phyloP scores from a whole-genome alignment of 1,140 invertebrate species.

The Diploscapter pachys region DNA sequence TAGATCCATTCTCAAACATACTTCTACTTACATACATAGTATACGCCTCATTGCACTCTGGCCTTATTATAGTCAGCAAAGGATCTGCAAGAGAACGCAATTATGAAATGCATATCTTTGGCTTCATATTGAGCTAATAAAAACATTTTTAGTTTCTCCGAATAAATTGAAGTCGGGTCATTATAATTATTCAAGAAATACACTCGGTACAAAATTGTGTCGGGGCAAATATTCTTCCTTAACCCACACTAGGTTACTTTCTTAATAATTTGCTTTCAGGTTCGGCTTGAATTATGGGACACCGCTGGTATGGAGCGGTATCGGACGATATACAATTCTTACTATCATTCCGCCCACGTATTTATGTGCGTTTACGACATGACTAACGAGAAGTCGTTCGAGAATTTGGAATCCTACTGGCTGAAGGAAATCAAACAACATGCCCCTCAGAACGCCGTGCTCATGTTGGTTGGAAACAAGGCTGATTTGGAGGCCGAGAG shows the following conservation, averaged over 20 bases:
- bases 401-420: conserved; percentile 59
- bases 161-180: too few species aligned
- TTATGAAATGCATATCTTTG: too few species aligned
- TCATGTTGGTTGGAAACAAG: conserved; percentile 57
- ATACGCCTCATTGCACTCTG: too few species aligned
- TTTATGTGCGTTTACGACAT: conserved; percentile 58
- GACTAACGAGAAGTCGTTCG: conserved; percentile 56
- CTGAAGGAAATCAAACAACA: conserved; percentile 55
- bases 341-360: conserved; percentile 58
- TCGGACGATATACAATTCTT: conserved; percentile 58
- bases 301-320: conserved; percentile 58
- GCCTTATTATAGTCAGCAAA: too few species aligned
- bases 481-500: conserved; percentile 55
- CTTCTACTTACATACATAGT: too few species aligned
- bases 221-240: neutral
- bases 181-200: too few species aligned
- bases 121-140: too few species aligned
- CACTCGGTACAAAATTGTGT: neutral
- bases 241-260: conserved; percentile 2
- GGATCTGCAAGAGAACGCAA: too few species aligned
- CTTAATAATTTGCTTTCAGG: conserved; percentile 2
- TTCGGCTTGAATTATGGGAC: conserved; percentile 46
- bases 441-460: conserved; percentile 55
- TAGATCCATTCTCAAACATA: too few species aligned
- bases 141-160: too few species aligned